Percentiles rank a stretch among this genome's conserved stretches.
phyloP scores from a whole-genome alignment of 2,888 invertebrate genomes.

The Rotaria magnacalcarata region DNA sequence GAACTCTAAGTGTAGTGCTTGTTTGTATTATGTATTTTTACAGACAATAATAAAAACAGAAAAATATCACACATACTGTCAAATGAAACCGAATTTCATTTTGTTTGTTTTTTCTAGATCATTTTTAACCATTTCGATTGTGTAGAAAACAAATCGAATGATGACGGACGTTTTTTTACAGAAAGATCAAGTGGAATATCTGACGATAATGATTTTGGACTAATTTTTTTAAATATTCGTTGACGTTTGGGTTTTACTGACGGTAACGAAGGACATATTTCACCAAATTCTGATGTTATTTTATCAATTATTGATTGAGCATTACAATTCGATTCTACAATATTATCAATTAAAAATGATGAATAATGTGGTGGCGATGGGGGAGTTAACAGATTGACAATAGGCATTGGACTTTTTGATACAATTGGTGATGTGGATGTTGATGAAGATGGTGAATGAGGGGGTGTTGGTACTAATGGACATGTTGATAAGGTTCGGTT shows the following conservation, averaged over 20 bases:
- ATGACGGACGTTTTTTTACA: conserved; percentile 16
- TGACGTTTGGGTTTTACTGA: neutral
- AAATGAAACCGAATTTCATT: neutral
- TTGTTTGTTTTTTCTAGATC: neutral
- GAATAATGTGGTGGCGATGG: conserved; percentile 1
- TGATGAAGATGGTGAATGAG: neutral
- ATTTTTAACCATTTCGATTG: conserved; percentile 34
- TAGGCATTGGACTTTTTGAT: neutral
- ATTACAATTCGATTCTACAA: neutral
- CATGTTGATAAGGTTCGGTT: conserved; percentile 22
- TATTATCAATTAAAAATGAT: conserved; percentile 24
- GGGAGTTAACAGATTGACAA: conserved; percentile 30
- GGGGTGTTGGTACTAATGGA: conserved; percentile 2
- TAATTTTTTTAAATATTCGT: neutral
- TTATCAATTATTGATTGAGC: conserved; percentile 1
- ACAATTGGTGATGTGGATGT: neutral
- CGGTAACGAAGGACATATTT: conserved; percentile 1
- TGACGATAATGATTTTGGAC: neutral
- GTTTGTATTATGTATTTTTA: conserved; percentile 14
- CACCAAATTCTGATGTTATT: neutral
- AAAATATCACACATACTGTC: conserved; percentile 26
- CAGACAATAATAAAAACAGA: conserved; percentile 26
- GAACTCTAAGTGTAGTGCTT: neutral
- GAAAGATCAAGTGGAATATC: conserved; percentile 14
- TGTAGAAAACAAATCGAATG: neutral